phyloP scores from a whole-genome alignment of 92 coral and sea anemone genomes.

The Palythoa grandis region DNA sequence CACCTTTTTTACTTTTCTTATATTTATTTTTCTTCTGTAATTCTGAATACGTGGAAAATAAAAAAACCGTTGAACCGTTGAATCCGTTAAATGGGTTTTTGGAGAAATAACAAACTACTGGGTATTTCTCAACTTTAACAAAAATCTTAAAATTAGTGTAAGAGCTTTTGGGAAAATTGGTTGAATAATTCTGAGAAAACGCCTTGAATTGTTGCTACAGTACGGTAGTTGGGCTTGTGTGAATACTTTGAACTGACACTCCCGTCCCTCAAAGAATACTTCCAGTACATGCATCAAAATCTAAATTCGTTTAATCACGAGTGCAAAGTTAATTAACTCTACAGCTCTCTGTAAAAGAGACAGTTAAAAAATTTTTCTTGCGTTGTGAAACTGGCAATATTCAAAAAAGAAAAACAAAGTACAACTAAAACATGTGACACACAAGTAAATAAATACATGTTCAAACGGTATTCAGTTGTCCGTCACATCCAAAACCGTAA shows the following conservation, averaged over 20 bases:
- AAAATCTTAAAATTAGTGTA: neutral
- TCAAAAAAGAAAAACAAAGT: neutral
- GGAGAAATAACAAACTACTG: too few relatives aligned
- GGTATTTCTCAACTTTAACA: too few relatives aligned
- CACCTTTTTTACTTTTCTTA: too few relatives aligned
- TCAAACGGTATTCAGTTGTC: too few relatives aligned
- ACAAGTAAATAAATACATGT: too few relatives aligned
- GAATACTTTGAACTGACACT: slow-evolving; percentile 45
- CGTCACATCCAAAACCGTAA: too few relatives aligned
- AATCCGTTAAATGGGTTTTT: too few relatives aligned
- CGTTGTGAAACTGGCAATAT: neutral
- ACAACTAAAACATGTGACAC: too few relatives aligned
- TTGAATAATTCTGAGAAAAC: slow-evolving; percentile 45
- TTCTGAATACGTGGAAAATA: too few relatives aligned
- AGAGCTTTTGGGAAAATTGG: slow-evolving; percentile 55
- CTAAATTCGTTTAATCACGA: neutral
- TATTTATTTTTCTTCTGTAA: too few relatives aligned
- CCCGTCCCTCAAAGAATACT: slow-evolving; percentile 48
- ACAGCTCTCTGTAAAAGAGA: neutral
- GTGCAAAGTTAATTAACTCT: neutral
- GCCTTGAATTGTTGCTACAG: slow-evolving; percentile 53
- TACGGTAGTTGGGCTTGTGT: slow-evolving; percentile 36
- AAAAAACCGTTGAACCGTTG: too few relatives aligned
- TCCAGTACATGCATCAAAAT: slow-evolving; percentile 17
- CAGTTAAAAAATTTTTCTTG: neutral